Conservation (phyloP, 2,888 invertebrate species). For the Nesidiocoris tenuis region DNA sequence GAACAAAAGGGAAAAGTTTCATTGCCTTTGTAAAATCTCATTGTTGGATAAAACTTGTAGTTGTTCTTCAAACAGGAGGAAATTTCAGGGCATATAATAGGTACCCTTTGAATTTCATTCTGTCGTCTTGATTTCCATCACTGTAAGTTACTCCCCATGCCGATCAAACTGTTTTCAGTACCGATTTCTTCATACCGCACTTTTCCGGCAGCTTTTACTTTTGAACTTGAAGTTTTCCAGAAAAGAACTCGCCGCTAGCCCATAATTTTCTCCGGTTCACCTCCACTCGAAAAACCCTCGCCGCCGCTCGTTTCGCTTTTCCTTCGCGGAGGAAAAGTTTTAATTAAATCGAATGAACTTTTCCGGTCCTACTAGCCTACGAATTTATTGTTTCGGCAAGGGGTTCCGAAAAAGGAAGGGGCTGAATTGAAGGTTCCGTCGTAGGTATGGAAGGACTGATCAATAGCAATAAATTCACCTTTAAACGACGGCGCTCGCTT, state of each 20-base stretch:
- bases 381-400: conserved; percentile 27
- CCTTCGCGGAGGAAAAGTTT: conserved; percentile 31
- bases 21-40: too few species aligned
- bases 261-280: conserved; percentile 37
- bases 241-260: conserved; percentile 14
- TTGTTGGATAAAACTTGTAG: too few species aligned
- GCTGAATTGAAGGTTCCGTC: neutral
- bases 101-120: too few species aligned
- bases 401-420: conserved; percentile 4
- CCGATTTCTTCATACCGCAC: neutral
- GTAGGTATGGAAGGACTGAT: neutral
- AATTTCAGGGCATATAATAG: too few species aligned
- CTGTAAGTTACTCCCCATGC: too few species aligned
- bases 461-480: neutral
- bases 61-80: too few species aligned
- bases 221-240: conserved; percentile 15
- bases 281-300: conserved; percentile 7
- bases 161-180: too few species aligned
- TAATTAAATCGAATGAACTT: conserved; percentile 43
- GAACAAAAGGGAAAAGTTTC: too few species aligned
- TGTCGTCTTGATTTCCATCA: too few species aligned
- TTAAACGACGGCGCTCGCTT: neutral
- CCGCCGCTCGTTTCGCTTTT: conserved; percentile 8
- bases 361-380: conserved; percentile 1
- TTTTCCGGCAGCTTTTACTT: neutral